These are phyloP conservation scores for Mya arenaria DNA, from an alignment of 1,140 invertebrate genomes.

Conservation along the genomic window DNA sequence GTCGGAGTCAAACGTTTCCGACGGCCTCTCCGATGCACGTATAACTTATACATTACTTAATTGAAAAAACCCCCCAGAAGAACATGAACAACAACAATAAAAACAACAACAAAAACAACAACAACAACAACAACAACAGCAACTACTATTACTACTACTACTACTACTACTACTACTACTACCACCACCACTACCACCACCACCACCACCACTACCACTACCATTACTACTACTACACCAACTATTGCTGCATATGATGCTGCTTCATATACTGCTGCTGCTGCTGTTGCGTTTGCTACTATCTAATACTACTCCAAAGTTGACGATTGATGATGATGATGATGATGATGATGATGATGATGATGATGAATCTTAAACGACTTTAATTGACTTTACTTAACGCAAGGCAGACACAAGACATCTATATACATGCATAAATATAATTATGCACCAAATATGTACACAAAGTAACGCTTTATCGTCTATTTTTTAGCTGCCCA, in stretches of 20 bases:
- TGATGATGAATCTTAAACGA: slow-evolving; percentile 65
- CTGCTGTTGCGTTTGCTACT: not conserved
- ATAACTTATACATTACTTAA: no score
- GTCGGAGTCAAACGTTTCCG: no score
- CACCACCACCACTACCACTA: not conserved
- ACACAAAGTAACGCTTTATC: no score
- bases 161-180: not conserved
- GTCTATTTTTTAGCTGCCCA: no score
- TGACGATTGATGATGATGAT: slow-evolving; percentile 63
- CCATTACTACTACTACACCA: not conserved
- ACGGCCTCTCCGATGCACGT: no score
- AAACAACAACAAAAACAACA: not conserved
- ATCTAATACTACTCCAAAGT: not conserved
- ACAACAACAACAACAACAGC: not conserved
- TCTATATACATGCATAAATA: no score
- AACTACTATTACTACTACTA: not conserved
- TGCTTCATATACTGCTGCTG: not conserved
- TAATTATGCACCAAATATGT: no score
- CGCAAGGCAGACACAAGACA: no score
- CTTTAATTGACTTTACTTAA: no score
- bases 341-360: slow-evolving; percentile 66
- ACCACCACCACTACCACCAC: not conserved
- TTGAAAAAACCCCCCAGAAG: not conserved
- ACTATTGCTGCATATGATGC: not conserved
- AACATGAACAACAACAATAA: not conserved